These are phyloP conservation scores for Pocillopora meandrina DNA, from an alignment of 92 coral and sea anemone species.

Conservation along the genomic window DNA sequence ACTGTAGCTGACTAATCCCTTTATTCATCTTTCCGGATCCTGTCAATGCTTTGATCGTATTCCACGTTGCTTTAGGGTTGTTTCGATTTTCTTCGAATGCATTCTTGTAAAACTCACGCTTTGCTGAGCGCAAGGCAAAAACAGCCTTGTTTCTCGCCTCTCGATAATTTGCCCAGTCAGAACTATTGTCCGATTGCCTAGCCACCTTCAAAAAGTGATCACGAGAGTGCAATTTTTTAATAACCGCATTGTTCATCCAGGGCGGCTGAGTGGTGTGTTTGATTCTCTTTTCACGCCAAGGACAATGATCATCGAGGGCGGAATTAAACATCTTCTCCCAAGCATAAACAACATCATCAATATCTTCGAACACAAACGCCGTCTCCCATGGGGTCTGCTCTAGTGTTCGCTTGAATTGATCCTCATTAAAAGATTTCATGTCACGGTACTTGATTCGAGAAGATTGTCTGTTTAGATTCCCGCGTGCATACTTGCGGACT, in stretches of 20 bases:
- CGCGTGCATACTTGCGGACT: no score
- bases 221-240: constrained; percentile 35
- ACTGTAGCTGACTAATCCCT: constrained; percentile 27
- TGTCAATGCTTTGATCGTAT: constrained; percentile 47
- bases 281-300: constrained; percentile 71
- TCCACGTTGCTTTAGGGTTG: constrained; percentile 44
- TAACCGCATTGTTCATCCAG: no score
- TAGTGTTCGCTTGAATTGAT: constrained; percentile 47
- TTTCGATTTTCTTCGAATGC: constrained; percentile 47
- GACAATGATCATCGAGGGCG: constrained; percentile 68
- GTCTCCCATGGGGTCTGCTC: constrained; percentile 62
- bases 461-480: no score
- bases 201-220: constrained; percentile 57
- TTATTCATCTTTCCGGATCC: constrained; percentile 35
- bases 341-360: constrained; percentile 57
- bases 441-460: no score
- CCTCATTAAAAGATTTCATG: no score
- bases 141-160: constrained; percentile 51
- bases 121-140: constrained; percentile 43
- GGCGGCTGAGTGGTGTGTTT: constrained; percentile 47
- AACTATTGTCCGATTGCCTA: constrained; percentile 34
- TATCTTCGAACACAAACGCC: constrained; percentile 59
- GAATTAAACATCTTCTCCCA: constrained; percentile 59
- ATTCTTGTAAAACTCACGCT: constrained; percentile 22
- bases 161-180: constrained; percentile 46